Base-by-base conservation (phyloP, 1,140 invertebrate genomes). In the Euwallacea similis region DNA sequence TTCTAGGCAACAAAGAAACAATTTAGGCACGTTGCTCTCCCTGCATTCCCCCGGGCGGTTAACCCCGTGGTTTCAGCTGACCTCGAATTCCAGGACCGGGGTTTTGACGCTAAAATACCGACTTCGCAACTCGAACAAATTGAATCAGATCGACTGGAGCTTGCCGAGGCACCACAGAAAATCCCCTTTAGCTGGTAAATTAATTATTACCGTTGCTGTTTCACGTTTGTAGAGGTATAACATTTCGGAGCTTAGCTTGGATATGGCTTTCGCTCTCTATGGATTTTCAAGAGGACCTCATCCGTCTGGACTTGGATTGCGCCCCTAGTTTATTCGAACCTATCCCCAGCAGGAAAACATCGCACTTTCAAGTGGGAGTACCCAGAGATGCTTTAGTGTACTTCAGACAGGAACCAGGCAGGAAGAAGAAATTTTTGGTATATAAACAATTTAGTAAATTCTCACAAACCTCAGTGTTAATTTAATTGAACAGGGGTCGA, bases 341-440 rank as follows among this genome's bases (percentile, higher is more conserved):
- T 0, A 62, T 82, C 10, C 67, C 55, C 55, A 55, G 64, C 33
- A 63, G 62, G 66, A 76, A 75, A 53, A 62, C 72, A 47, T 56
- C 71, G 21, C 62, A 68, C n/a, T 56, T 47, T 9, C 69, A 64
- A 33, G 75, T 81, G 54, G 76, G 76, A n/a, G 76, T 83, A 42
- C 81, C 82, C 11, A 59, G 76, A n/a, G 82, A 83, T 61, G 76
- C 82, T 6, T 73, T 84, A 21, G 79, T 83, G 53, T 84, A 84
- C 73, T 84, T 84, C 71, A 74, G 82, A 46, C 82, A 84, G 64
- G 83, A 84, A 73, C 83, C 83, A 7, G 83, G 83, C 43, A 76
- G 83, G 56, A 84, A 84, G 73, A 84, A 83, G 70, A 83, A 83
- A 73, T 82, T 83, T 69, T 74, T 84, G 74, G 83, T 84, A 76